phyloP scores from a whole-genome alignment of 2,888 invertebrate genomes.

The Ochropacha duplaris region DNA sequence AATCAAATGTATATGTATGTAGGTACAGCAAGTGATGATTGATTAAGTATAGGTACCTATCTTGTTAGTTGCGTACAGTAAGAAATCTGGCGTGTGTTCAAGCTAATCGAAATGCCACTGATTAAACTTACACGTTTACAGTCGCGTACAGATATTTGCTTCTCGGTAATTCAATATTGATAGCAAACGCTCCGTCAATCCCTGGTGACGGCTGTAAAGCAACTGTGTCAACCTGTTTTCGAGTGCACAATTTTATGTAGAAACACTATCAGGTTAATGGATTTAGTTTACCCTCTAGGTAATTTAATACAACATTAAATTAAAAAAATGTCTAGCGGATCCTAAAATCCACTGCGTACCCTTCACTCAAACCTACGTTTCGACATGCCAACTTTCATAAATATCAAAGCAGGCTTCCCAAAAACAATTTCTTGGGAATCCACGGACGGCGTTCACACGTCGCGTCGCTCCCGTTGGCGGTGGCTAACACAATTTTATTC shows the following conservation, averaged over 20 bases:
- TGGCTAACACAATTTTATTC: slow-evolving; percentile 82
- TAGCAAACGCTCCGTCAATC: slow-evolving; percentile 38
- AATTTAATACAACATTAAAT: slow-evolving; percentile 16
- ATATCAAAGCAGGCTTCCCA: slow-evolving; percentile 74
- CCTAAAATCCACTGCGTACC: slow-evolving; percentile 54
- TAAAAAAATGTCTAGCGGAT: slow-evolving; percentile 39
- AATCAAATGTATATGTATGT: too few species aligned
- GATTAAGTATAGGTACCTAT: neutral
- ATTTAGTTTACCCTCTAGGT: neutral
- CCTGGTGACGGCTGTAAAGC: slow-evolving; percentile 35
- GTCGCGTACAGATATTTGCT: slow-evolving; percentile 52
- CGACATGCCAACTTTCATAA: slow-evolving; percentile 75
- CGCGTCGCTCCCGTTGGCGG: slow-evolving; percentile 60
- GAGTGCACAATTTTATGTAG: neutral
- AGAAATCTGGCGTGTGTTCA: slow-evolving; percentile 24
- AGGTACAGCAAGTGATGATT: neutral
- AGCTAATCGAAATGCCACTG: slow-evolving; percentile 55
- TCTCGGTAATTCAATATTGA: slow-evolving; percentile 69
- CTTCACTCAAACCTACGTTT: slow-evolving; percentile 67
- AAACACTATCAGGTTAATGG: neutral
- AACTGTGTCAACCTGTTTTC: slow-evolving; percentile 24
- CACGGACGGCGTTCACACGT: slow-evolving; percentile 68
- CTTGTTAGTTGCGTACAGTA: neutral
- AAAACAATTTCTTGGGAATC: slow-evolving; percentile 76
- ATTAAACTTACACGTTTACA: slow-evolving; percentile 58